These are phyloP conservation scores for Hippopotamyrus pictus DNA, from an alignment of 2,797 vertebrate species.

Conservation along the genomic window DNA sequence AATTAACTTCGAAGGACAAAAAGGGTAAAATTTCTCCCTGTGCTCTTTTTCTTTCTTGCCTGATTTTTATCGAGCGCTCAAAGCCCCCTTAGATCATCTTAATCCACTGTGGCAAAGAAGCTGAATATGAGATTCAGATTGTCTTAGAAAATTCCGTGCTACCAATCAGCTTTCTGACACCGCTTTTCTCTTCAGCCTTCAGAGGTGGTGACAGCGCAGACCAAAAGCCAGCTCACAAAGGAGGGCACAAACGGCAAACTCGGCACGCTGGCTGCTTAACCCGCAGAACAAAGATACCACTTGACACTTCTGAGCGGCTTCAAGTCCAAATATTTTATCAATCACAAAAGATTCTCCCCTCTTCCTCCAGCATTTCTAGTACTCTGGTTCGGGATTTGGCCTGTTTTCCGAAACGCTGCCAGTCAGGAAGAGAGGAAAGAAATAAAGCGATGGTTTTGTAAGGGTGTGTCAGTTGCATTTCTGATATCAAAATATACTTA, in stretches of 20 bases:
- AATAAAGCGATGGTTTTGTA: not conserved
- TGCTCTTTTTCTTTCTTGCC: slow-evolving; percentile 60
- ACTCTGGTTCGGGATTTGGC: not conserved
- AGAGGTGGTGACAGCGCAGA: slow-evolving; percentile 84
- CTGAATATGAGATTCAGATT: slow-evolving; percentile 89
- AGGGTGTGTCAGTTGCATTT: not conserved
- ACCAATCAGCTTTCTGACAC: slow-evolving; percentile 86
- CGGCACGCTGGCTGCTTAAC: slow-evolving; percentile 68
- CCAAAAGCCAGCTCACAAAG: slow-evolving; percentile 84
- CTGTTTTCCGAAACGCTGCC: not conserved
- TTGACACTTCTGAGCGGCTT: slow-evolving; percentile 72
- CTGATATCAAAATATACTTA: not conserved
- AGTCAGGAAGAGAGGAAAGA: not conserved
- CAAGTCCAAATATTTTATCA: slow-evolving; percentile 76
- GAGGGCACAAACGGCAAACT: slow-evolving; percentile 73
- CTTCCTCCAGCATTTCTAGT: slow-evolving; percentile 6
- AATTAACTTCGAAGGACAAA: slow-evolving; percentile 89
- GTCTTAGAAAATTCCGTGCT: slow-evolving; percentile 80
- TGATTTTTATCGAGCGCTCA: slow-evolving; percentile 86
- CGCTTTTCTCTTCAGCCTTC: slow-evolving; percentile 81
- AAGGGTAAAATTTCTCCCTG: slow-evolving; percentile 78
- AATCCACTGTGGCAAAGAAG: slow-evolving; percentile 90
- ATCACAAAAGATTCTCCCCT: slow-evolving; percentile 24
- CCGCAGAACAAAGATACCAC: slow-evolving; percentile 73
- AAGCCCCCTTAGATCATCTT: slow-evolving; percentile 86